Evolutionary conservation across 2,797 vertebrate species (phyloP).

Genomic region (Fundulus diaphanus): DNA sequence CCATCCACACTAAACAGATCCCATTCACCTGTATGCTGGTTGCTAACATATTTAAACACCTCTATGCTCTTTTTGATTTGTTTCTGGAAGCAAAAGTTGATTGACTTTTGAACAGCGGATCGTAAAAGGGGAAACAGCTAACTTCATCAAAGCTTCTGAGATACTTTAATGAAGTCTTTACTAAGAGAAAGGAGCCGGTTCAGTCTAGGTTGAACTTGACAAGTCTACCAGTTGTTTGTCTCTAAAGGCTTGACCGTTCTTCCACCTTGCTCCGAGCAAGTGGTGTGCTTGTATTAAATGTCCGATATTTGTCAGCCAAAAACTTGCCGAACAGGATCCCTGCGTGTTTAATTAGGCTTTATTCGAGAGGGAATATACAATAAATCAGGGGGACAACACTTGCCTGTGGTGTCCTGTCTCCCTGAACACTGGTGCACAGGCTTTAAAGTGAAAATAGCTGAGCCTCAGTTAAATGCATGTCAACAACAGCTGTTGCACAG

Average conservation of each 20-base stretch:
- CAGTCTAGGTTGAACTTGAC: neutral
- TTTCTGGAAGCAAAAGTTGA: too few species aligned
- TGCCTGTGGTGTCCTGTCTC: neutral
- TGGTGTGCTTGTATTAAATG: conserved; percentile 44
- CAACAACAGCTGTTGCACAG: conserved; percentile 35
- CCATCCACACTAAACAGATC: too few species aligned
- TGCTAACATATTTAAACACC: too few species aligned
- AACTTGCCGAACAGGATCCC: conserved; percentile 13
- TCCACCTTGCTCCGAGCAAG: conserved; percentile 48
- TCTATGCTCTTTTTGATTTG: too few species aligned
- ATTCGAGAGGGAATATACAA: conserved; percentile 1
- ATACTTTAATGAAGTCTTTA: neutral
- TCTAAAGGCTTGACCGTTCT: conserved; percentile 34
- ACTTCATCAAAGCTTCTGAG: too few species aligned
- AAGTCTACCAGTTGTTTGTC: neutral
- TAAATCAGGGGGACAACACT: conserved; percentile 4
- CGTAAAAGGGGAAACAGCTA: too few species aligned
- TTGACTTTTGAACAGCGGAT: too few species aligned
- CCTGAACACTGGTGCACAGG: neutral
- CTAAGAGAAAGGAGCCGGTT: too few species aligned
- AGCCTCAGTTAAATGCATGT: conserved; percentile 19
- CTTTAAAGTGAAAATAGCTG: conserved; percentile 9
- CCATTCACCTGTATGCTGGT: too few species aligned
- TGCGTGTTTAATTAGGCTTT: conserved; percentile 10
- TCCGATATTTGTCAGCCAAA: conserved; percentile 27